Base-by-base conservation (phyloP, 2,797 vertebrate genomes). In the Lateolabrax maculatus region DNA sequence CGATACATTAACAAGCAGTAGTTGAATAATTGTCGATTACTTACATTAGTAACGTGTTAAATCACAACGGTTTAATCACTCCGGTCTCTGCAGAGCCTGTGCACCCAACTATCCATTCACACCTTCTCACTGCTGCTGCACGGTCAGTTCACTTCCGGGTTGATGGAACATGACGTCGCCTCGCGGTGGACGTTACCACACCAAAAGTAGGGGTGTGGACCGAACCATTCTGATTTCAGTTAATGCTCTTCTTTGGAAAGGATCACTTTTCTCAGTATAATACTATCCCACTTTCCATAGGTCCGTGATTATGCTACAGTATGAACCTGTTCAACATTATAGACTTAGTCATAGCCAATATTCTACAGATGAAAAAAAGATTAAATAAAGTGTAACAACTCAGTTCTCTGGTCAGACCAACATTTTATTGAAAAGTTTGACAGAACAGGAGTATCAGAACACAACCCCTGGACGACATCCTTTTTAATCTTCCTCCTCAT, bases 401-500 rank as follows among this genome's bases (percentile, higher is more conserved):
- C 34, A 63, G 12, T 49, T 72, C 13, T 87, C 25, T 86, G 83
- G 83, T 92, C 11, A 80, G 21, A 87, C 67, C 81, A 84, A 36
- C 0, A 39, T 65, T 87, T 96, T 96, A 95, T 96, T 96, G 75
- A 90, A 91, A 87, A 36, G 71, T 86, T 49, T 56, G 73, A 82
- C 61, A 71, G 21, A 56, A 80, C 82, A 89, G 80, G 66, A 82
- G 88, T 9, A 67, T 78, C 9, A 51, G 19, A 19, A 0, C 10
- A 79, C 61, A 63, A 65, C 79, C 27, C 83, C 81, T 55, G 49
- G 15, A 68, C 0, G 0, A 60, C 37, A 58, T 83, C 87, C 89
- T 87, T 86, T 77, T 96, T 95, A 98, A 91, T 98, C 97, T 53
- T 98, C 97, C 89, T 98, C 97, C 56, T 98, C 97, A 0, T 98